Evolutionary conservation across 2,888 invertebrate species (phyloP).

Genomic region (Colletes collaris): DNA sequence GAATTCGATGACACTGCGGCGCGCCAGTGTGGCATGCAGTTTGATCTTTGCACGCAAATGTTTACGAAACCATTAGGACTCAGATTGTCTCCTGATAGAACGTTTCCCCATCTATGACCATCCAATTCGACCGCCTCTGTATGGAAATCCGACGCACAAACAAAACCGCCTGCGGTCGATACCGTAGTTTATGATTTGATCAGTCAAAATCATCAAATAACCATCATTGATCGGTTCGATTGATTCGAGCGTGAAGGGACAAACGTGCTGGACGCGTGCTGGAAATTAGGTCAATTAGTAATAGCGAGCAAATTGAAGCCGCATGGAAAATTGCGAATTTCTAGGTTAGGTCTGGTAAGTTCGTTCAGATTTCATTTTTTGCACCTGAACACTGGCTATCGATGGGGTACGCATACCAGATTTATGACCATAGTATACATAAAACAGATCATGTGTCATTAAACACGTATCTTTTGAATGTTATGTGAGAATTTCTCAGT

Average conservation of each 20-base stretch:
- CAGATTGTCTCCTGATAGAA: conserved; percentile 41
- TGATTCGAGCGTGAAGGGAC: not conserved
- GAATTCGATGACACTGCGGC: conserved; percentile 52
- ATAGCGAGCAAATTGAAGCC: not conserved
- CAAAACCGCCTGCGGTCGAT: conserved; percentile 45
- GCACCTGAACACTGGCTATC: no score
- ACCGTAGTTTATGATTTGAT: conserved; percentile 41
- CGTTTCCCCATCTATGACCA: conserved; percentile 31
- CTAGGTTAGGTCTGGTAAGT: no score
- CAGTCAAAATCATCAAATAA: conserved; percentile 38
- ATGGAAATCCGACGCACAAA: conserved; percentile 30
- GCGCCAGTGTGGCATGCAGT: conserved; percentile 64
- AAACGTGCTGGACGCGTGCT: not conserved
- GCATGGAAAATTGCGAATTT: not conserved
- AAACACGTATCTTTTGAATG: no score
- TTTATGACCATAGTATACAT: no score
- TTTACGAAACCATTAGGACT: conserved; percentile 77
- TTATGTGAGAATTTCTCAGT: conserved; percentile 5
- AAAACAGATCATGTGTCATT: no score
- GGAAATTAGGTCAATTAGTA: conserved; percentile 44
- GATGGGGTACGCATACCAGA: no score
- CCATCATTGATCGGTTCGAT: conserved; percentile 21
- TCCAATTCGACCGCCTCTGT: conserved; percentile 20
- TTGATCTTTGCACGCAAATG: conserved; percentile 72
- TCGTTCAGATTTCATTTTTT: no score